phyloP scores from a whole-genome alignment of 2,888 invertebrate species.

The Vannuccia rotundouncinata region DNA sequence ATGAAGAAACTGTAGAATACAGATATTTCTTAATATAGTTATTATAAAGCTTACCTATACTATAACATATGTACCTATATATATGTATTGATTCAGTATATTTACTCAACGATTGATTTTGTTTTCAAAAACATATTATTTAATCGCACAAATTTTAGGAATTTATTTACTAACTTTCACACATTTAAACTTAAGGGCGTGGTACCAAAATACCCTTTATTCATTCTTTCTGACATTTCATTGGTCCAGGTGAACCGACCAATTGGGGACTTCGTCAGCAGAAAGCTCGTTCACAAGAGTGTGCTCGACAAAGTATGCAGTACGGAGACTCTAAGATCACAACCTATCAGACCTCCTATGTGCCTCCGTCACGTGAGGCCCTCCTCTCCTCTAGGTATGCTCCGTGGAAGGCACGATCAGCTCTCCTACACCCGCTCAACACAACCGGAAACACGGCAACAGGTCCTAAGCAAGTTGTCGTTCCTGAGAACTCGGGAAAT shows the following conservation, averaged over 20 bases:
- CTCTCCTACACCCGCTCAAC: neutral
- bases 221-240: neutral
- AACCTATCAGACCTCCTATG: conserved; percentile 41
- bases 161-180: no score
- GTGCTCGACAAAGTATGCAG: conserved; percentile 43
- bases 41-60: no score
- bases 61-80: no score
- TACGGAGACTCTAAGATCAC: conserved; percentile 41
- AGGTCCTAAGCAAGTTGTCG: neutral
- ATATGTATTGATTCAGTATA: no score
- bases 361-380: conserved; percentile 9
- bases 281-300: neutral
- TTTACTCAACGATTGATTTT: no score
- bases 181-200: no score
- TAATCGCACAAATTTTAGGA: no score
- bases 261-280: conserved; percentile 47
- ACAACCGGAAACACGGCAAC: neutral
- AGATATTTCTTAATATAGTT: no score
- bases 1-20: no score
- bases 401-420: neutral
- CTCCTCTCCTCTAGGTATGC: conserved; percentile 1
- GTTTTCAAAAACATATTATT: no score
- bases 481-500: neutral
- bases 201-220: no score
- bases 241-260: conserved; percentile 47